A percentile compares a stretch with the other conserved stretches of the same genome.
These are phyloP conservation scores for Agrotis clavis DNA, from an alignment of 2,888 invertebrate species.

Conservation along the genomic window DNA sequence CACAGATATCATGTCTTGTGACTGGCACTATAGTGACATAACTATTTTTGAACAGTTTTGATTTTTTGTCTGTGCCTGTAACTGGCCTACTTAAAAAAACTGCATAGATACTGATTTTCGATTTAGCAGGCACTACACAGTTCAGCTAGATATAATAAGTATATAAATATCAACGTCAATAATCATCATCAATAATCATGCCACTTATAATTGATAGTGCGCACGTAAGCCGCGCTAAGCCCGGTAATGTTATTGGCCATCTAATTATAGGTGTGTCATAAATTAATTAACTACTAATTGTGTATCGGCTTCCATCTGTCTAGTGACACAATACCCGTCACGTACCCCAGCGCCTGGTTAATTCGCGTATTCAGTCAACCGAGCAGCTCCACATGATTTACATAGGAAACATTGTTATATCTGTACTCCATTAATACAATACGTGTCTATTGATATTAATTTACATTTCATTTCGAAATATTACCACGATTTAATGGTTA, in stretches of 20 bases:
- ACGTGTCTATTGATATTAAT: conserved; percentile 63
- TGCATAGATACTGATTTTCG: too few relatives aligned
- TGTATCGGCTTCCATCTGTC: conserved; percentile 78
- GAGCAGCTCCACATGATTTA: conserved; percentile 67
- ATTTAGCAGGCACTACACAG: background rate
- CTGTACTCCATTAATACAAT: conserved; percentile 53
- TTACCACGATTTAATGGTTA: background rate
- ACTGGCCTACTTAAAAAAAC: too few relatives aligned
- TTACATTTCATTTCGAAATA: conserved; percentile 54
- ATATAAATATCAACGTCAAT: conserved; percentile 27
- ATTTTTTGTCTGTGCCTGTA: too few relatives aligned
- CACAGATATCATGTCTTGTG: too few relatives aligned
- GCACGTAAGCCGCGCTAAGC: conserved; percentile 73
- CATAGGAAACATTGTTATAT: conserved; percentile 65
- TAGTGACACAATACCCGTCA: conserved; percentile 62
- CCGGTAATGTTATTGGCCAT: conserved; percentile 78
- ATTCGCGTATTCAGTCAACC: conserved; percentile 69
- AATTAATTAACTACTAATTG: conserved; percentile 88
- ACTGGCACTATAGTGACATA: too few relatives aligned
- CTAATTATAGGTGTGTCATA: conserved; percentile 83
- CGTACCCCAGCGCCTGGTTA: conserved; percentile 65
- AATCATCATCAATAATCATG: conserved; percentile 65
- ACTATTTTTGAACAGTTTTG: too few relatives aligned
- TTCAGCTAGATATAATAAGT: background rate
- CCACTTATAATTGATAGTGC: conserved; percentile 71